Conservation (phyloP, 2,797 vertebrate genomes). For the Gobio occitaniae region DNA sequence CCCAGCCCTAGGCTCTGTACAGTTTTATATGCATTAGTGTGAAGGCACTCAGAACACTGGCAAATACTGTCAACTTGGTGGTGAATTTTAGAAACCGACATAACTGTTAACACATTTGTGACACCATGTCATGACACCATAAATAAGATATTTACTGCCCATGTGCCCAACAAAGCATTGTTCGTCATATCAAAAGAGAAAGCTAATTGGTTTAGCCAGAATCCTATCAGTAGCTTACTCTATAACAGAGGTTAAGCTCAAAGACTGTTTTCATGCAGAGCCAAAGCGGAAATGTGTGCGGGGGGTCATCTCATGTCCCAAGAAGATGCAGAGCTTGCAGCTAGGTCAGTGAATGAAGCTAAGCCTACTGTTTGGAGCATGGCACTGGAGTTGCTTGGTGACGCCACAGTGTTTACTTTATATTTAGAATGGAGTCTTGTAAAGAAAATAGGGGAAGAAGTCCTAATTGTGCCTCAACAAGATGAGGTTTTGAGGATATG, state of each 20-base stretch:
- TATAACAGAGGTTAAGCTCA: neutral
- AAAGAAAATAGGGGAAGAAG: slow-evolving; percentile 14
- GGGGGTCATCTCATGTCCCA: slow-evolving; percentile 44
- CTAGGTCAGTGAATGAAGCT: slow-evolving; percentile 77
- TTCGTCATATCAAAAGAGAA: neutral
- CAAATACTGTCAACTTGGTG: neutral
- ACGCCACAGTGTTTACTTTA: slow-evolving; percentile 79
- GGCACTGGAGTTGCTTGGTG: slow-evolving; percentile 78
- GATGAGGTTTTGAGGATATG: slow-evolving; percentile 1
- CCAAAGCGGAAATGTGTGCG: slow-evolving; percentile 5
- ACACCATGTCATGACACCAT: neutral
- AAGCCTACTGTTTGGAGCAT: slow-evolving; percentile 76
- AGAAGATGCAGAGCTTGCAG: slow-evolving; percentile 60
- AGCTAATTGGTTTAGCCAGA: neutral
- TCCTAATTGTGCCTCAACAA: slow-evolving; percentile 35
- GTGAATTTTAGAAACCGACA: neutral
- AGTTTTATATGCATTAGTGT: neutral
- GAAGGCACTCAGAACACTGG: neutral
- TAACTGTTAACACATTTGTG: neutral
- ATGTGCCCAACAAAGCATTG: slow-evolving; percentile 30
- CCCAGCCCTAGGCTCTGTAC: neutral
- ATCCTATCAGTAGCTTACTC: slow-evolving; percentile 26
- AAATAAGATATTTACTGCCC: neutral
- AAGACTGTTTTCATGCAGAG: slow-evolving; percentile 8
- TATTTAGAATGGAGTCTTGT: slow-evolving; percentile 78